Evolutionary conservation across 2,113 vertebrate species (phyloP).

Genomic region (Solenodon paradoxus): DNA sequence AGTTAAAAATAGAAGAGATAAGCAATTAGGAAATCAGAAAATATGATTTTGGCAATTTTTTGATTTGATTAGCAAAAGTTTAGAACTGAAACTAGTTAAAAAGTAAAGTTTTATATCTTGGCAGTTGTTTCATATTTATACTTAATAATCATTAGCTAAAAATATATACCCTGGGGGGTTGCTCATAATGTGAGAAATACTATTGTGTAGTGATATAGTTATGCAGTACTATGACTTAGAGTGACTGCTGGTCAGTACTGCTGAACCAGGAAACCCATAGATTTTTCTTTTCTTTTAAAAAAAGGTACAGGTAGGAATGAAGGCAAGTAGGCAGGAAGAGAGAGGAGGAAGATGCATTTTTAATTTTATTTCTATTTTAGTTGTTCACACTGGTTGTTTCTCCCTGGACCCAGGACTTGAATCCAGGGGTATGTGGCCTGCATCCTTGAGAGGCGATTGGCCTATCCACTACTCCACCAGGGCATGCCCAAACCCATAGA

Average conservation of each 20-base stretch:
- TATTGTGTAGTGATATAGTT: background rate
- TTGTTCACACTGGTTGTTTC: too few species aligned
- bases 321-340: too few species aligned
- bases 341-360: too few species aligned
- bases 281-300: too few species aligned
- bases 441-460: too few species aligned
- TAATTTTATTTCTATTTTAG: too few species aligned
- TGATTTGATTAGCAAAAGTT: slow-evolving; percentile 33
- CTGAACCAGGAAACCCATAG: background rate
- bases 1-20: too few species aligned
- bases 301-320: too few species aligned
- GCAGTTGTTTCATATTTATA: slow-evolving; percentile 30
- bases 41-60: background rate
- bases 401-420: too few species aligned
- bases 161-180: background rate
- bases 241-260: background rate
- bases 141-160: background rate
- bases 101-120: slow-evolving; percentile 30
- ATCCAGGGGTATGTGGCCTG: too few species aligned
- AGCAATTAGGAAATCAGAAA: slow-evolving; percentile 10
- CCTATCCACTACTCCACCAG: too few species aligned
- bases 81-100: background rate
- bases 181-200: background rate
- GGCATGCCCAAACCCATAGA: background rate
- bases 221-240: background rate